phyloP scores from a whole-genome alignment of 2,888 invertebrate genomes.

The Eilema griseolum region DNA sequence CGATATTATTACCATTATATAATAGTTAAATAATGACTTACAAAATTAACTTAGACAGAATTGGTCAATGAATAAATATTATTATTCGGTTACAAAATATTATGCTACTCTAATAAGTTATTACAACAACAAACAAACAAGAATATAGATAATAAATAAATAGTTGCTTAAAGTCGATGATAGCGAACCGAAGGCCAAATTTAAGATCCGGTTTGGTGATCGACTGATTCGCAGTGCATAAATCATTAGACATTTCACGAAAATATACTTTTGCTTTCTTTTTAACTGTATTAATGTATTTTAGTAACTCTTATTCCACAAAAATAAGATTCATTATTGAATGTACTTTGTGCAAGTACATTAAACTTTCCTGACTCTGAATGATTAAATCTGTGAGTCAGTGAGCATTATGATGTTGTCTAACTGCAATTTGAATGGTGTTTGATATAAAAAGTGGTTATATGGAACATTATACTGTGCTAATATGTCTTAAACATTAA shows the following conservation, averaged over 20 bases:
- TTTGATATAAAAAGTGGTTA: neutral
- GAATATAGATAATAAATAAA: neutral
- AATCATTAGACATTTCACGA: conserved; percentile 28
- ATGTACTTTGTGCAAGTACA: neutral
- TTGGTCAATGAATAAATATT: neutral
- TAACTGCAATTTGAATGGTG: neutral
- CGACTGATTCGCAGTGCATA: conserved; percentile 23
- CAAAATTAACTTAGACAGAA: no score
- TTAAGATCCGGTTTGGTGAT: conserved; percentile 53
- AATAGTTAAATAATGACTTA: no score
- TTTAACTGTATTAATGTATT: conserved; percentile 16
- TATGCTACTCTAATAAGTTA: conserved; percentile 10
- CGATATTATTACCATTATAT: no score
- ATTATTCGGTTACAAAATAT: conserved; percentile 24
- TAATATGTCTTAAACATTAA: neutral
- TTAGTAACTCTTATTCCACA: conserved; percentile 19
- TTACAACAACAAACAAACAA: neutral
- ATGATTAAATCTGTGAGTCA: conserved; percentile 7
- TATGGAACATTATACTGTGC: neutral
- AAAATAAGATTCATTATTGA: conserved; percentile 29
- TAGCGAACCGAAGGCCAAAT: conserved; percentile 27
- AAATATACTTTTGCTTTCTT: conserved; percentile 42
- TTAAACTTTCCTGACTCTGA: conserved; percentile 33
- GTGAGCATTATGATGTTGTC: conserved; percentile 22
- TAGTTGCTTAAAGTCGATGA: neutral